These are phyloP conservation scores for Linepithema humile DNA, from an alignment of 1,140 invertebrate species.

Conservation along the genomic window DNA sequence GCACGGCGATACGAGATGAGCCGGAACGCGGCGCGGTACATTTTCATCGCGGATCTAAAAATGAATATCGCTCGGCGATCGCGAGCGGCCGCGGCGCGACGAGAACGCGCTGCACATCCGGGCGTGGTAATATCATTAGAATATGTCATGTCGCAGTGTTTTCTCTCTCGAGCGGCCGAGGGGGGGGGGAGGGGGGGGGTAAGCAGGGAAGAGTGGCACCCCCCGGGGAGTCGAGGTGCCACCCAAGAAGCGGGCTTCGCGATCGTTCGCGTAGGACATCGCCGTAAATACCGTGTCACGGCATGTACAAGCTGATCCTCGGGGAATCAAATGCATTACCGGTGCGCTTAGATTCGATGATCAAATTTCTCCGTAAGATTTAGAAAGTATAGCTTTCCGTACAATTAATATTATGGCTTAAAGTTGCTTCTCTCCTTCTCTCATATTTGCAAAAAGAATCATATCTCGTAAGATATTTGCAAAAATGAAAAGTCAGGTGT, in stretches of 20 bases:
- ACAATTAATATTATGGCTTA: no score
- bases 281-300: conserved; percentile 31
- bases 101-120: conserved; percentile 46
- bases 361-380: no score
- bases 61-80: conserved; percentile 26
- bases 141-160: conserved; percentile 75
- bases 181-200: conserved; percentile 49
- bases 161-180: conserved; percentile 35
- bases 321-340: neutral
- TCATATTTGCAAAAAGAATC: no score
- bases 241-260: conserved; percentile 82
- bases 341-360: no score
- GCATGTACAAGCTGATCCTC: neutral
- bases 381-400: no score
- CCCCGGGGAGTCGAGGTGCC: conserved; percentile 80
- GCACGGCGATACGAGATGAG: neutral
- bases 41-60: conserved; percentile 19
- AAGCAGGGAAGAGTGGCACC: conserved; percentile 72
- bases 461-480: no score
- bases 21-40: neutral
- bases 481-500: no score
- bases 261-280: conserved; percentile 79
- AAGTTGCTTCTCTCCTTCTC: no score
- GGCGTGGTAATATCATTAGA: conserved; percentile 78
- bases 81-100: neutral